Base-by-base conservation (phyloP, 2,888 invertebrate genomes). In the Drosophila multiciliata region DNA sequence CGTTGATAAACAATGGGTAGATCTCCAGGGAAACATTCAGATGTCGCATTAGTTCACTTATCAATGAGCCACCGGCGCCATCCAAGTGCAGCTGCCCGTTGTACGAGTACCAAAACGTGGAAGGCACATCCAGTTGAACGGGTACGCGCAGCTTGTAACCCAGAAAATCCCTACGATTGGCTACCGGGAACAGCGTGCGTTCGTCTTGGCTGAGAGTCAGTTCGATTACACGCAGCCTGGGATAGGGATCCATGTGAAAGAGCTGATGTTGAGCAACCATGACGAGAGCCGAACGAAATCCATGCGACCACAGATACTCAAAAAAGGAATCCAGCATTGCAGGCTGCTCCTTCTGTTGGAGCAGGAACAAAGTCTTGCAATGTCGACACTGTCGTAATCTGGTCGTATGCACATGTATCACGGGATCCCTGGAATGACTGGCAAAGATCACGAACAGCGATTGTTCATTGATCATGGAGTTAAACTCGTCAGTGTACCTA, bases 241-340 rank as follows among this genome's bases (percentile, higher is more conserved):
- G 90, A 68, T 90, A 87, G 0, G 87, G 90, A 71, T 88, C 81
- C 75, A 87, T 79, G 33, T 74, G 71, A 52, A 82, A 88, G n/a
- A 83, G 63, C 17, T 55, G 45, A 2, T 23, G 55, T 4, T 63
- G 42, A 1, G 55, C 77, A 35, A 80, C 59, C 63, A 88, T 66
- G 6, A 86, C 70, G 57, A 87, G 33, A 7, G 89, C 80, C 8
- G 73, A 66, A 7, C 87, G 82, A 33, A 78, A 88, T 11, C 87
- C 82, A 6, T 68, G 52, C 3, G 42, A 29, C 90, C 87, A 87
- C 1, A 87, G 53, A 6, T 55, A 65, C 3, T 78, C 26, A 36
- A 90, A 90, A n/a, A 87, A 73, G 1, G 29, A 2, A 3, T 26
- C n/a, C 0, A 89, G 26, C 0, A 20, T 17, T 4, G 17, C 1